These are phyloP conservation scores for Thereva unica DNA, from an alignment of 2,888 invertebrate species.

Conservation along the genomic window DNA sequence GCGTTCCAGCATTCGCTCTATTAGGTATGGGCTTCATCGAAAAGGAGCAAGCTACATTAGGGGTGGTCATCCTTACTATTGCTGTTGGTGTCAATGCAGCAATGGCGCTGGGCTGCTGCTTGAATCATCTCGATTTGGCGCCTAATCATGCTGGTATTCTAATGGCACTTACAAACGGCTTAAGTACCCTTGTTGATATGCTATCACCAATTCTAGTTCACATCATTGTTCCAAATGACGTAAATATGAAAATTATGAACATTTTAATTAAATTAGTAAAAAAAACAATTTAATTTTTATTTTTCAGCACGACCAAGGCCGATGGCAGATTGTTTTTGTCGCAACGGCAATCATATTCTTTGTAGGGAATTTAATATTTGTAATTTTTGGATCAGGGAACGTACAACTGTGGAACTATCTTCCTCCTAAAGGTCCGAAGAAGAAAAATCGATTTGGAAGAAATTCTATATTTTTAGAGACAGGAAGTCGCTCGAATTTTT, in stretches of 20 bases:
- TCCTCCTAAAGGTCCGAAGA: slow-evolving; percentile 55
- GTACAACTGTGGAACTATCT: slow-evolving; percentile 73
- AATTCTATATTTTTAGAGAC: not conserved
- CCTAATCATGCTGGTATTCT: slow-evolving; percentile 71
- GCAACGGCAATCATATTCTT: slow-evolving; percentile 73
- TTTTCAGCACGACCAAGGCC: slow-evolving; percentile 64
- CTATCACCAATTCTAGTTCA: slow-evolving; percentile 67
- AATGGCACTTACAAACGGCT: slow-evolving; percentile 72
- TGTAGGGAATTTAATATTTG: slow-evolving; percentile 69
- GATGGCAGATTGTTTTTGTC: slow-evolving; percentile 78
- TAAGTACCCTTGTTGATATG: slow-evolving; percentile 67
- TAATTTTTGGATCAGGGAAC: slow-evolving; percentile 68
- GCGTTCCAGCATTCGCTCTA: slow-evolving; percentile 64
- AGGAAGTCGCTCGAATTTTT: too few relatives aligned
- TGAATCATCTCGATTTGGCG: slow-evolving; percentile 71
- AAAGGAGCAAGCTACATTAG: slow-evolving; percentile 55
- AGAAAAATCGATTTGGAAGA: not conserved
- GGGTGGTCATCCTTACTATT: slow-evolving; percentile 62
- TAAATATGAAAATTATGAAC: slow-evolving; percentile 49
- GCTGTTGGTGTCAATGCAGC: slow-evolving; percentile 67
- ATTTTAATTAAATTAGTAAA: slow-evolving; percentile 44
- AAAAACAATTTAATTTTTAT: slow-evolving; percentile 57
- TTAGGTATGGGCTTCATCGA: slow-evolving; percentile 61
- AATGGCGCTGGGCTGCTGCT: slow-evolving; percentile 65
- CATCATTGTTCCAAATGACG: slow-evolving; percentile 63